These are phyloP conservation scores for Rapana venosa DNA, from an alignment of 2,888 invertebrate species.

Conservation along the genomic window DNA sequence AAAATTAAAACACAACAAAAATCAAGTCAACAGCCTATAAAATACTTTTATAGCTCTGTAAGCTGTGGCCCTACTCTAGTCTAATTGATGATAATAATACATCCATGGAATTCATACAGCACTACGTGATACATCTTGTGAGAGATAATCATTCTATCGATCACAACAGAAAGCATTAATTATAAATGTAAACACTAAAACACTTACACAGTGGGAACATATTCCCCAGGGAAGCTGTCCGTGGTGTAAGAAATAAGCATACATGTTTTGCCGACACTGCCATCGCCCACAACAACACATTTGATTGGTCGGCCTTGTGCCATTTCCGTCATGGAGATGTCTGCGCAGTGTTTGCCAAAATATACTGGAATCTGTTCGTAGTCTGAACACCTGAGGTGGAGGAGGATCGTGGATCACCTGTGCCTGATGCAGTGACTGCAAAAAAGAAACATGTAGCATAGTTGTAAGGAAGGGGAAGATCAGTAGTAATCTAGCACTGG, in stretches of 20 bases:
- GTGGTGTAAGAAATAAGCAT: constrained; percentile 83
- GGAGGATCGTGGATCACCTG: background rate
- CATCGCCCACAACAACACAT: constrained; percentile 83
- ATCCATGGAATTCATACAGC: too few species aligned
- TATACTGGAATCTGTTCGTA: background rate
- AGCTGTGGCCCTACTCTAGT: too few species aligned
- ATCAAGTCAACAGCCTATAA: too few species aligned
- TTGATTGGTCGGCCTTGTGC: constrained; percentile 81
- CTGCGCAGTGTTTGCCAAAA: background rate
- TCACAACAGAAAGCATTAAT: too few species aligned
- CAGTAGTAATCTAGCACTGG: too few species aligned
- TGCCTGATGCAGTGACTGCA: background rate
- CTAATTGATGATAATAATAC: too few species aligned
- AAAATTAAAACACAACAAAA: too few species aligned
- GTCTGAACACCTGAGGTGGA: background rate
- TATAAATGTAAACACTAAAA: background rate
- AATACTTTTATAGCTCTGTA: too few species aligned
- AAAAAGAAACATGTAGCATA: background rate
- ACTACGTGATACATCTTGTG: too few species aligned
- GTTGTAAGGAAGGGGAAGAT: background rate
- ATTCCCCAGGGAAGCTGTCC: constrained; percentile 82
- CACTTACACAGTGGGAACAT: constrained; percentile 82
- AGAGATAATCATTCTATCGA: too few species aligned
- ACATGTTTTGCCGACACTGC: constrained; percentile 83
- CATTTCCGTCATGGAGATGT: constrained; percentile 60